Percentiles rank a stretch among this genome's conserved stretches.
These are phyloP conservation scores for Himalopsyche tibetana DNA, from an alignment of 2,888 invertebrate genomes.

Conservation along the genomic window DNA sequence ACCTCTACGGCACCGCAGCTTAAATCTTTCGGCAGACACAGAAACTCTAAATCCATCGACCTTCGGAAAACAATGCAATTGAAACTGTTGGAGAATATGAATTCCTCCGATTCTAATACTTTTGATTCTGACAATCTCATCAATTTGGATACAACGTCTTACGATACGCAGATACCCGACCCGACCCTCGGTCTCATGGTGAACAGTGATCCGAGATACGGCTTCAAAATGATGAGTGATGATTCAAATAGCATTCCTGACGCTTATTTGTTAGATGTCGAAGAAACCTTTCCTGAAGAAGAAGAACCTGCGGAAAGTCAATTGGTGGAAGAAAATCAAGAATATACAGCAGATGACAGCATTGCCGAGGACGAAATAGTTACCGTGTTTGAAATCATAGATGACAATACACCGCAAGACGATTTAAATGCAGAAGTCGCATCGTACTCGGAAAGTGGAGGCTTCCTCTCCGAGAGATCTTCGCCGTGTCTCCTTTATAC, in stretches of 20 bases:
- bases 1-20: constrained; percentile 44
- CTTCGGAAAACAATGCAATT: constrained; percentile 48
- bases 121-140: constrained; percentile 55
- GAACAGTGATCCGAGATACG: constrained; percentile 59
- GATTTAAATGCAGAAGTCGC: constrained; percentile 69
- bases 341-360: constrained; percentile 57
- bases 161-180: constrained; percentile 64
- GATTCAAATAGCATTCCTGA: constrained; percentile 51
- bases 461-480: background rate
- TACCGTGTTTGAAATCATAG: constrained; percentile 76
- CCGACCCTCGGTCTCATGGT: constrained; percentile 61
- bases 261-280: constrained; percentile 44
- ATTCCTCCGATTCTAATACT: constrained; percentile 52
- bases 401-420: constrained; percentile 68
- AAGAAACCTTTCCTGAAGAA: constrained; percentile 61
- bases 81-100: constrained; percentile 23
- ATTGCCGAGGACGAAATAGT: constrained; percentile 74
- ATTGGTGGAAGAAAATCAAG: constrained; percentile 54
- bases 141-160: constrained; percentile 55
- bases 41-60: constrained; percentile 51
- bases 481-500: background rate
- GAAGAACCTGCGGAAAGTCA: constrained; percentile 49
- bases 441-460: constrained; percentile 70
- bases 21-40: constrained; percentile 59
- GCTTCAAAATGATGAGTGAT: constrained; percentile 48